phyloP scores from a whole-genome alignment of 2,113 vertebrate species.

The Hyla sarda region DNA sequence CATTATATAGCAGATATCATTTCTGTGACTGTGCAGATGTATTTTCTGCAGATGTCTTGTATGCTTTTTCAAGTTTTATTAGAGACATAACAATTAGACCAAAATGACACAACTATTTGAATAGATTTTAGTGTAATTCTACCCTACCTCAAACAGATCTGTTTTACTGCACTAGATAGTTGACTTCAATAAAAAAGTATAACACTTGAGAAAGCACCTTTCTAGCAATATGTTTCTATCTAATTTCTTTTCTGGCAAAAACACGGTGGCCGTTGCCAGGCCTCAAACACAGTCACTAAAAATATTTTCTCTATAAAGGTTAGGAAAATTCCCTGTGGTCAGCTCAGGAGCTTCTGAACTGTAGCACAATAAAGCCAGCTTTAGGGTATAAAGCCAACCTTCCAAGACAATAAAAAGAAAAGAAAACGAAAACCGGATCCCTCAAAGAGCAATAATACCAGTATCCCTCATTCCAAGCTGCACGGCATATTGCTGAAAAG shows the following conservation, averaged over 20 bases:
- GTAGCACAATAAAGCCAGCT: constrained; percentile 61
- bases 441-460: constrained; percentile 53
- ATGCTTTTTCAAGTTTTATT: background rate
- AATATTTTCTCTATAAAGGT: constrained; percentile 60
- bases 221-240: constrained; percentile 51
- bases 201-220: constrained; percentile 25
- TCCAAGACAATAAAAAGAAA: constrained; percentile 61
- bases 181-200: constrained; percentile 13
- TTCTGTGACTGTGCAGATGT: background rate
- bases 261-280: constrained; percentile 53
- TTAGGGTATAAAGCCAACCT: constrained; percentile 65
- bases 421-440: constrained; percentile 46
- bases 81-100: background rate
- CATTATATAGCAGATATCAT: background rate
- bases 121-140: background rate
- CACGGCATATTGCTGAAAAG: constrained; percentile 17
- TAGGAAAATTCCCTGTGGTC: constrained; percentile 56
- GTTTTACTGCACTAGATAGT: background rate
- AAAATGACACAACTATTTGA: too few relatives aligned
- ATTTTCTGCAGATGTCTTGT: background rate
- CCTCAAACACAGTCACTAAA: constrained; percentile 51
- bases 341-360: constrained; percentile 50
- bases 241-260: constrained; percentile 56
- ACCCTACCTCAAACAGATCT: background rate
- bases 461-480: constrained; percentile 35